These are phyloP conservation scores for Podargus strigoides DNA, from an alignment of 2,797 vertebrate genomes.

Conservation along the genomic window DNA sequence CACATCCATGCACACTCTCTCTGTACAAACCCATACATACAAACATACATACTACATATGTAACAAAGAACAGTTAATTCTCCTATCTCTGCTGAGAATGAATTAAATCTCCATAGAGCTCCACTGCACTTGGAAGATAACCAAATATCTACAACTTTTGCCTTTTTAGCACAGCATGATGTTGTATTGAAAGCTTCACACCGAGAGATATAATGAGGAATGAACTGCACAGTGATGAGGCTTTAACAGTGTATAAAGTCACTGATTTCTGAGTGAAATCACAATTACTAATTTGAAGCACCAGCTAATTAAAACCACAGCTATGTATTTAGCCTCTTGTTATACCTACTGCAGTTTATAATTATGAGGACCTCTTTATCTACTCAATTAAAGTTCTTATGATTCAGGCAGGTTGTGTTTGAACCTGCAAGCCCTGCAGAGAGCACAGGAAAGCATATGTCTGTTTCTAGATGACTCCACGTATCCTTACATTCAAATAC, in stretches of 20 bases:
- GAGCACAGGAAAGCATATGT: constrained; percentile 43
- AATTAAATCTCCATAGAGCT: constrained; percentile 78
- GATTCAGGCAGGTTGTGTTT: constrained; percentile 71
- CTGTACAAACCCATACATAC: neutral
- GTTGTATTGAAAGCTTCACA: constrained; percentile 77
- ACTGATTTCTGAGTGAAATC: constrained; percentile 83
- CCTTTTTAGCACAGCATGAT: constrained; percentile 72
- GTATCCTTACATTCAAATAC: neutral
- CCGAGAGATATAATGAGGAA: constrained; percentile 78
- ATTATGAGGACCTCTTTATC: constrained; percentile 84
- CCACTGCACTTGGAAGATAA: constrained; percentile 78
- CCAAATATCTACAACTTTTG: constrained; percentile 74
- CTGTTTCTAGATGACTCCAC: constrained; percentile 21
- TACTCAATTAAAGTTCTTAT: constrained; percentile 80
- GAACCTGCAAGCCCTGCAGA: constrained; percentile 63
- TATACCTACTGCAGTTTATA: constrained; percentile 86
- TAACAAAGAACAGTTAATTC: constrained; percentile 73
- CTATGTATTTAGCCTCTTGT: constrained; percentile 87
- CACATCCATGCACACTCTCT: neutral
- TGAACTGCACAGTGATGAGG: constrained; percentile 75
- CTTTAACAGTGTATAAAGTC: constrained; percentile 77
- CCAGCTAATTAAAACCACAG: constrained; percentile 87
- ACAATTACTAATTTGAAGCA: constrained; percentile 88
- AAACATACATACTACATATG: neutral
- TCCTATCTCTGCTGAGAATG: constrained; percentile 69